A percentile compares a stretch with the other conserved stretches of the same genome.
These are phyloP conservation scores for Notoglanidium macrostoma DNA, from an alignment of 2,797 vertebrate genomes.

Conservation along the genomic window DNA sequence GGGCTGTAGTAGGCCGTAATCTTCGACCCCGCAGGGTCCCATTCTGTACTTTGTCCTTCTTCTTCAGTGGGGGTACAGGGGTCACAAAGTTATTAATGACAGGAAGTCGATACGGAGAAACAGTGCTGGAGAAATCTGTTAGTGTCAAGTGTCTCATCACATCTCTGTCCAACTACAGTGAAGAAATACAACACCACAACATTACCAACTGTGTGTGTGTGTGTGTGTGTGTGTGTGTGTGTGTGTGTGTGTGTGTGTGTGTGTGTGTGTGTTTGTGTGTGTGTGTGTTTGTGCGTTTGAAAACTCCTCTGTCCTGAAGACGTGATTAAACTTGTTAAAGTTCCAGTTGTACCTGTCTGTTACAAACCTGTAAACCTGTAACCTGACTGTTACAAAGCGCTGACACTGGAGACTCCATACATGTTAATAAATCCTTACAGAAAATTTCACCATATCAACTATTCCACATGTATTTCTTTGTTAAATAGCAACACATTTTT, in stretches of 20 bases:
- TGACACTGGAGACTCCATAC: not conserved
- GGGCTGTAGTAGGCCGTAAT: constrained; percentile 75
- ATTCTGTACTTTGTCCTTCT: constrained; percentile 63
- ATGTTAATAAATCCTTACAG: not conserved
- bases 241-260: not conserved
- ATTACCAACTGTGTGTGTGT: constrained; percentile 23
- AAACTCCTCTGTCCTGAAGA: not conserved
- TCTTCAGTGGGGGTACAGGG: constrained; percentile 80
- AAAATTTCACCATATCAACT: not conserved
- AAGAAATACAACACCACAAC: constrained; percentile 31
- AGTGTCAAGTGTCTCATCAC: constrained; percentile 62
- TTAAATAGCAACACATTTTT: not conserved
- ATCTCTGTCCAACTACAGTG: constrained; percentile 70
- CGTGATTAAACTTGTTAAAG: not conserved
- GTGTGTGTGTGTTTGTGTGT: too few species aligned
- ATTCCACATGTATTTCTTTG: not conserved
- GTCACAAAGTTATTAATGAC: constrained; percentile 75
- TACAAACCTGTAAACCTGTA: too few species aligned
- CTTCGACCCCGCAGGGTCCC: constrained; percentile 71
- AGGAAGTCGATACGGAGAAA: constrained; percentile 81
- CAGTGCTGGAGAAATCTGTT: constrained; percentile 62
- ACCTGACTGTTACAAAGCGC: too few species aligned
- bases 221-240: constrained; percentile 27
- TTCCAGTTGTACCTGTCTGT: not conserved
- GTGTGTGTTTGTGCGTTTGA: constrained; percentile 18